Conservation (phyloP, 1,140 invertebrate species). For the Leucophenga varia region DNA sequence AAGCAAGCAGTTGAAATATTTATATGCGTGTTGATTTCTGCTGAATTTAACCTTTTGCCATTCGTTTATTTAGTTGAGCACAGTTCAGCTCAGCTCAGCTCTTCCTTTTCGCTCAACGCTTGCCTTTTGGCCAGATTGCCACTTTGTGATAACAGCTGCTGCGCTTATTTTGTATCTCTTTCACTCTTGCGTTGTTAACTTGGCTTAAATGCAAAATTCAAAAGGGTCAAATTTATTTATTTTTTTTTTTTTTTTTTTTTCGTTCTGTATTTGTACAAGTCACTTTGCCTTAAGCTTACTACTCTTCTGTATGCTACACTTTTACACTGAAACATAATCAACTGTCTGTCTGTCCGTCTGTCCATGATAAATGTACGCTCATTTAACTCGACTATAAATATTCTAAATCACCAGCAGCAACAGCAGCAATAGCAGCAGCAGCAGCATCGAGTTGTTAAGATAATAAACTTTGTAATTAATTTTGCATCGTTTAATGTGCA, state of each 20-base stretch:
- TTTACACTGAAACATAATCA: background rate
- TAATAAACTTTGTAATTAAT: conserved; percentile 54
- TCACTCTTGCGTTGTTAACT: background rate
- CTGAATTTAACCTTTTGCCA: conserved; percentile 44
- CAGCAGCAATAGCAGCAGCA: conserved; percentile 8
- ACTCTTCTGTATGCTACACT: background rate
- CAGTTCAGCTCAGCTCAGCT: too few species aligned
- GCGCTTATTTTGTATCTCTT: too few species aligned
- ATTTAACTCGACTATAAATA: conserved; percentile 50
- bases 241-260: too few species aligned
- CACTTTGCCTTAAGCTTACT: conserved; percentile 13
- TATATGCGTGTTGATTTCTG: conserved; percentile 53
- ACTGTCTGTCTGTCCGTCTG: too few species aligned
- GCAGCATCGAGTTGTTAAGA: conserved; percentile 40
- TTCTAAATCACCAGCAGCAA: conserved; percentile 42
- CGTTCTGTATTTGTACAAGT: too few species aligned
- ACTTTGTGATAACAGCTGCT: conserved; percentile 30
- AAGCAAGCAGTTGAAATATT: conserved; percentile 41
- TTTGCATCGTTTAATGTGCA: conserved; percentile 44
- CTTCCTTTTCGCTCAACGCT: background rate
- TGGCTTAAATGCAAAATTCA: too few species aligned
- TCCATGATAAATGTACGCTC: conserved; percentile 31
- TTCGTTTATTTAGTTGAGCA: background rate
- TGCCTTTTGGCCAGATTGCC: conserved; percentile 26
- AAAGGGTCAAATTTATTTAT: background rate